Evolutionary conservation across 1,140 invertebrate species (phyloP).

Genomic region (Neelides sp.): DNA sequence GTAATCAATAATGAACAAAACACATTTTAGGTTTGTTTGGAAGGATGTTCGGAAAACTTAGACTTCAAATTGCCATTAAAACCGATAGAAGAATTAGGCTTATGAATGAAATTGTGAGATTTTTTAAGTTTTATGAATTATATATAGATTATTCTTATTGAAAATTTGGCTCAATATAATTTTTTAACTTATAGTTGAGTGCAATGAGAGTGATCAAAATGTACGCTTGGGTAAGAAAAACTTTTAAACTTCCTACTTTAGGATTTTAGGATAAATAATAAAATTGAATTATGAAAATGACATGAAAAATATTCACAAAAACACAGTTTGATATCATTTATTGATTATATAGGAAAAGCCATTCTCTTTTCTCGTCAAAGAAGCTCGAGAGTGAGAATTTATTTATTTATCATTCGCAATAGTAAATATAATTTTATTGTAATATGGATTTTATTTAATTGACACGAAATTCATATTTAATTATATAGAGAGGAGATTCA

Average conservation of each 20-base stretch:
- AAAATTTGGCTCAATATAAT: no score
- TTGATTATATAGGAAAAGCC: no score
- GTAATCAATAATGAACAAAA: no score
- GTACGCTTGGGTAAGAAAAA: slow-evolving; percentile 35
- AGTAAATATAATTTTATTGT: not conserved
- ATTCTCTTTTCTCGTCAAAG: slow-evolving; percentile 32
- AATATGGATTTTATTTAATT: no score
- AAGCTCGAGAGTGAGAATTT: slow-evolving; percentile 26
- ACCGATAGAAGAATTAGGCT: slow-evolving; percentile 44
- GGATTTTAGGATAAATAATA: no score
- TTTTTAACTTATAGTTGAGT: no score
- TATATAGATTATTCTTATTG: no score
- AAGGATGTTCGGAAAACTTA: slow-evolving; percentile 35
- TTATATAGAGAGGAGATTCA: slow-evolving; percentile 35
- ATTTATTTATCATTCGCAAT: not conserved
- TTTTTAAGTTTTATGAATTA: no score
- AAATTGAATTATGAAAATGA: no score
- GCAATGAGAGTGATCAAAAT: slow-evolving; percentile 24
- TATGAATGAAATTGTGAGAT: slow-evolving; percentile 43
- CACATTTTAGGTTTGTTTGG: slow-evolving; percentile 37
- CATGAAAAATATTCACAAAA: no score
- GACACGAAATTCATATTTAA: not conserved
- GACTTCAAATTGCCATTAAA: slow-evolving; percentile 34
- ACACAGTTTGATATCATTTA: no score
- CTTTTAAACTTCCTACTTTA: no score